These are phyloP conservation scores for Lasioglossum baleicum DNA, from an alignment of 1,140 invertebrate species.

Conservation along the genomic window DNA sequence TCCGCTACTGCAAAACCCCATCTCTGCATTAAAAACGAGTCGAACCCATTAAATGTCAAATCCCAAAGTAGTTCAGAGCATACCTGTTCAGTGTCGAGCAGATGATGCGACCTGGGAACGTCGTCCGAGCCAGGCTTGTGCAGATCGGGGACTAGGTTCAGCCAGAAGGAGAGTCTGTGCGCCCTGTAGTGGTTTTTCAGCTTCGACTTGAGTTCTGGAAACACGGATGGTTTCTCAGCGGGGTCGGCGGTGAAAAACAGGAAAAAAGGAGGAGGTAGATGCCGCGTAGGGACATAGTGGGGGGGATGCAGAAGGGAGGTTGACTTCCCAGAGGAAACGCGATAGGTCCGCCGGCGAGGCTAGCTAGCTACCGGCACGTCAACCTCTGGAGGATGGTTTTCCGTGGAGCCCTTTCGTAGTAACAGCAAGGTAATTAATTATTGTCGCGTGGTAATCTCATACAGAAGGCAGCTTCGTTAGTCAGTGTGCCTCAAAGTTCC, in stretches of 20 bases:
- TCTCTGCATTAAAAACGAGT: too few relatives aligned
- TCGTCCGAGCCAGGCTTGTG: constrained; percentile 93
- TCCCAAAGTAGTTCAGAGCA: too few relatives aligned
- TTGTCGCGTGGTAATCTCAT: constrained; percentile 47
- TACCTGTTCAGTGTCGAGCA: constrained; percentile 88
- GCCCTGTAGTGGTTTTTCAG: constrained; percentile 96
- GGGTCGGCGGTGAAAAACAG: background rate
- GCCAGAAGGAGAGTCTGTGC: constrained; percentile 96
- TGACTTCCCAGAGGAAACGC: background rate
- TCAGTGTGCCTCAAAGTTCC: constrained; percentile 33
- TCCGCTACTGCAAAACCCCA: too few relatives aligned
- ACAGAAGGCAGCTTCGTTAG: constrained; percentile 45
- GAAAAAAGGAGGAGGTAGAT: background rate
- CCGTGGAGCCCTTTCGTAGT: constrained; percentile 28
- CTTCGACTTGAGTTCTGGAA: constrained; percentile 91
- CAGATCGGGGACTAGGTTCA: constrained; percentile 96
- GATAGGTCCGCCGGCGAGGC: background rate
- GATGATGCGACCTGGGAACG: constrained; percentile 91
- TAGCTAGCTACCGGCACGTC: background rate
- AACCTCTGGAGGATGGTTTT: constrained; percentile 10
- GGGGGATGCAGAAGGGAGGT: too few relatives aligned
- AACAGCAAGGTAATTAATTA: constrained; percentile 49
- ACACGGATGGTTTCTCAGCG: constrained; percentile 23
- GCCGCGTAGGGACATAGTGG: too few relatives aligned
- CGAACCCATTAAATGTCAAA: too few relatives aligned